phyloP scores from a whole-genome alignment of 2,797 vertebrate genomes.

The Sebastolobus altivelis region DNA sequence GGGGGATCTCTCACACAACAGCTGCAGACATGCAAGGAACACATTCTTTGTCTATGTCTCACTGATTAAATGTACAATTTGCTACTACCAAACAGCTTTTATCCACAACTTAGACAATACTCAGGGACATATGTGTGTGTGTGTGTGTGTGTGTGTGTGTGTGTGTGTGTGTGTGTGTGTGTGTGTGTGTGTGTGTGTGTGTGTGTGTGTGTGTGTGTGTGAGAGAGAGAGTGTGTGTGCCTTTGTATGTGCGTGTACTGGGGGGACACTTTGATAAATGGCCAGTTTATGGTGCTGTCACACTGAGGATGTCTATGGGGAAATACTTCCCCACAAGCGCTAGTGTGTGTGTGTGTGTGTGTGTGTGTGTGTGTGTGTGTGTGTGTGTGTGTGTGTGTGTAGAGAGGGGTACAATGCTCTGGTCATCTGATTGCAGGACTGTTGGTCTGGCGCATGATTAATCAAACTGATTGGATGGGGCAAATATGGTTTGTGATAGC shows the following conservation, averaged over 20 bases:
- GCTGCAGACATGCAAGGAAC: too few relatives aligned
- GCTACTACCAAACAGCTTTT: slow-evolving; percentile 18
- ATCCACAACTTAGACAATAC: slow-evolving; percentile 39
- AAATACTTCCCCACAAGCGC: slow-evolving; percentile 86
- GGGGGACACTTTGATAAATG: slow-evolving; percentile 94
- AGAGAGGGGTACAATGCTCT: slow-evolving; percentile 68
- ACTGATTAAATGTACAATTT: slow-evolving; percentile 2
- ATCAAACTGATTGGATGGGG: slow-evolving; percentile 94
- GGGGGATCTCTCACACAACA: too few relatives aligned
- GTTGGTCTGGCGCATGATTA: slow-evolving; percentile 90
- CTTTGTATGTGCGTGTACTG: slow-evolving; percentile 63
- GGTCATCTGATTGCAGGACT: slow-evolving; percentile 93
- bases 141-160: slow-evolving; percentile 39
- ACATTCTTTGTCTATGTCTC: too few relatives aligned
- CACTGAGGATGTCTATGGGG: slow-evolving; percentile 88
- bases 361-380: slow-evolving; percentile 31
- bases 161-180: slow-evolving; percentile 28
- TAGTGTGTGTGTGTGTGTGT: slow-evolving; percentile 57
- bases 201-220: slow-evolving; percentile 44
- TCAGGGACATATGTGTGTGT: slow-evolving; percentile 21
- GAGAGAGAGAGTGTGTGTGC: not conserved
- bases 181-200: slow-evolving; percentile 17
- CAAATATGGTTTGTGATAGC: slow-evolving; percentile 90
- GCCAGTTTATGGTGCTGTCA: slow-evolving; percentile 94
- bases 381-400: slow-evolving; percentile 50